Percentiles rank a stretch among this genome's conserved stretches.
phyloP scores from a whole-genome alignment of 1,140 invertebrate genomes.

The Hyphantria cunea region DNA sequence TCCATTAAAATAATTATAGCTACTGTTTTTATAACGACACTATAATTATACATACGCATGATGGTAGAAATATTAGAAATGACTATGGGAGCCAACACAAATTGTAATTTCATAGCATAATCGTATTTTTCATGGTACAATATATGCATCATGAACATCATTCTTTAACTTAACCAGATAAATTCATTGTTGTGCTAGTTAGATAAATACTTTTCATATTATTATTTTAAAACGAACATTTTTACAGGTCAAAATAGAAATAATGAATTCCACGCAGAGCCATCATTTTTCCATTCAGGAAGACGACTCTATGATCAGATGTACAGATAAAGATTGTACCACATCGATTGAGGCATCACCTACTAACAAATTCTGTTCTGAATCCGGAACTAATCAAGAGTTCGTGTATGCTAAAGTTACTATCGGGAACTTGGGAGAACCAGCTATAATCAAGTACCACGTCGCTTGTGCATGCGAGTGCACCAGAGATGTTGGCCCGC shows the following conservation, averaged over 20 bases:
- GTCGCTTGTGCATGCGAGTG: slow-evolving; percentile 72
- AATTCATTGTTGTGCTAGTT: no score
- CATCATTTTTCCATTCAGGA: slow-evolving; percentile 30
- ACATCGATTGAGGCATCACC: slow-evolving; percentile 37
- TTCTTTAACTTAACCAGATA: no score
- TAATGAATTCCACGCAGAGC: slow-evolving; percentile 53
- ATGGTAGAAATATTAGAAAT: not conserved
- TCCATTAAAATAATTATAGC: slow-evolving; percentile 24
- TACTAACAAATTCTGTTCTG: slow-evolving; percentile 43
- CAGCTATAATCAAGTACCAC: slow-evolving; percentile 44
- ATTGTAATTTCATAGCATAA: no score
- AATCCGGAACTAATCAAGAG: slow-evolving; percentile 38
- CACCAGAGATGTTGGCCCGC: slow-evolving; percentile 75
- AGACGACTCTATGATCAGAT: slow-evolving; percentile 22
- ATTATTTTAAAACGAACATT: not conserved
- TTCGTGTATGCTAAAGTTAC: slow-evolving; percentile 43
- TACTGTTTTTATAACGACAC: slow-evolving; percentile 21
- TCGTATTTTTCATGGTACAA: no score
- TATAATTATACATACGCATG: slow-evolving; percentile 18
- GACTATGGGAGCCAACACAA: no score
- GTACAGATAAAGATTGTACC: slow-evolving; percentile 33
- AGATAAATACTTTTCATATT: not conserved
- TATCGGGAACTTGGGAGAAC: slow-evolving; percentile 39
- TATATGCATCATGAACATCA: no score
- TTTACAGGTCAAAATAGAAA: slow-evolving; percentile 28